phyloP scores from a whole-genome alignment of 2,113 vertebrate genomes.

The Nycticebus coucang region DNA sequence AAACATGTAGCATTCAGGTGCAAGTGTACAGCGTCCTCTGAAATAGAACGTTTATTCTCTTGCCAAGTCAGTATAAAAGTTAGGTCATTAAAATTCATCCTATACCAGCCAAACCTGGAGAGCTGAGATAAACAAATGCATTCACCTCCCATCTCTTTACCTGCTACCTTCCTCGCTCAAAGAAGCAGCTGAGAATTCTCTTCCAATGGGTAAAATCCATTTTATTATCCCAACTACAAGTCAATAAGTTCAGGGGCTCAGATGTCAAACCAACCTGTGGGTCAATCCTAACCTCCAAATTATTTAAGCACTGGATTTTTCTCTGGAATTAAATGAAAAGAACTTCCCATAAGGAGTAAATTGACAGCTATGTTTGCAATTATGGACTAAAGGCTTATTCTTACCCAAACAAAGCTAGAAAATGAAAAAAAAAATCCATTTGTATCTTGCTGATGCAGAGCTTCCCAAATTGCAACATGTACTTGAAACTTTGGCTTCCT shows the following conservation, averaged over 20 bases:
- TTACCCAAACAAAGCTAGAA: not conserved
- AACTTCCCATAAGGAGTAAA: not conserved
- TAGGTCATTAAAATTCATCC: not conserved
- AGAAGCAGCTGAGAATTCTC: constrained; percentile 9
- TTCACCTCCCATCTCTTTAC: not conserved
- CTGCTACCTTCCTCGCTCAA: not conserved
- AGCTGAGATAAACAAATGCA: not conserved
- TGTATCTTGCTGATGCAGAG: not conserved
- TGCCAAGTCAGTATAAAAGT: not conserved
- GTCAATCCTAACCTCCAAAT: not conserved
- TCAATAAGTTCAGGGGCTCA: not conserved
- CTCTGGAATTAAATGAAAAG: constrained; percentile 9
- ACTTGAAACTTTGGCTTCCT: constrained; percentile 4
- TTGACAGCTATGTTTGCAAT: not conserved
- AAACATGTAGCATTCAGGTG: not conserved
- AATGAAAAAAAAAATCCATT: not conserved
- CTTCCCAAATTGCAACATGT: not conserved
- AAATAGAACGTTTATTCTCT: constrained; percentile 50
- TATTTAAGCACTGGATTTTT: constrained; percentile 33
- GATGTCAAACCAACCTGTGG: not conserved
- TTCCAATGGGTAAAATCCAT: not conserved
- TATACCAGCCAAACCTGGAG: not conserved
- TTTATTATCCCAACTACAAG: constrained; percentile 35
- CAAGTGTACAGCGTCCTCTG: not conserved
- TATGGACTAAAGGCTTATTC: not conserved